phyloP scores from a whole-genome alignment of 2,113 vertebrate species.

The Stomatorhinus ivindoensis region DNA sequence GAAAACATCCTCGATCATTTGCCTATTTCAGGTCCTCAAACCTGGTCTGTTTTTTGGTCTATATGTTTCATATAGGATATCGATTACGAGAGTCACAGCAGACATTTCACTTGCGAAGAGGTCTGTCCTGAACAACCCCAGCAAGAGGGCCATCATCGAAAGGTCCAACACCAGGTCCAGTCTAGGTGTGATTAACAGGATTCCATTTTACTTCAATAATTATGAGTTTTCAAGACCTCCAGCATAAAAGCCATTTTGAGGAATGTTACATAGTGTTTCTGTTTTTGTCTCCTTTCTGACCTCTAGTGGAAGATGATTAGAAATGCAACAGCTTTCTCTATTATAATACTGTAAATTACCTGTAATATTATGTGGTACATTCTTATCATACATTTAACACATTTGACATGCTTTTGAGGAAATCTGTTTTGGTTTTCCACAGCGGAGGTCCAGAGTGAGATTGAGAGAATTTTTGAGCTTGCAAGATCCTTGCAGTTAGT shows the following conservation, averaged over 20 bases:
- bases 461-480: conserved; percentile 95
- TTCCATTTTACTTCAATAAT: background rate
- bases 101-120: conserved; percentile 98
- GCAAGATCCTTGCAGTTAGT: conserved; percentile 92
- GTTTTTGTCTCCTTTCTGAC: background rate
- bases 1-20: background rate
- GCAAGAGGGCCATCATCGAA: conserved; percentile 96
- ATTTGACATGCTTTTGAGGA: background rate
- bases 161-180: conserved; percentile 93
- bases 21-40: background rate
- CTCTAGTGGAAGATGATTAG: background rate
- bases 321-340: background rate
- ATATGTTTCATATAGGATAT: conserved; percentile 74
- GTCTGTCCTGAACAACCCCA: conserved; percentile 96
- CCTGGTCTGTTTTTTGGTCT: background rate
- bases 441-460: conserved; percentile 98
- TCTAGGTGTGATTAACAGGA: conserved; percentile 71
- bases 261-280: background rate
- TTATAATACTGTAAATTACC: background rate
- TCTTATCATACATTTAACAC: background rate
- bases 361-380: background rate
- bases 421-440: conserved; percentile 26
- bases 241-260: background rate
- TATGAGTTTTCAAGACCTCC: background rate
- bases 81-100: conserved; percentile 95